Base-by-base conservation (phyloP, 2,888 invertebrate genomes). In the Parthenolecanium corni region DNA sequence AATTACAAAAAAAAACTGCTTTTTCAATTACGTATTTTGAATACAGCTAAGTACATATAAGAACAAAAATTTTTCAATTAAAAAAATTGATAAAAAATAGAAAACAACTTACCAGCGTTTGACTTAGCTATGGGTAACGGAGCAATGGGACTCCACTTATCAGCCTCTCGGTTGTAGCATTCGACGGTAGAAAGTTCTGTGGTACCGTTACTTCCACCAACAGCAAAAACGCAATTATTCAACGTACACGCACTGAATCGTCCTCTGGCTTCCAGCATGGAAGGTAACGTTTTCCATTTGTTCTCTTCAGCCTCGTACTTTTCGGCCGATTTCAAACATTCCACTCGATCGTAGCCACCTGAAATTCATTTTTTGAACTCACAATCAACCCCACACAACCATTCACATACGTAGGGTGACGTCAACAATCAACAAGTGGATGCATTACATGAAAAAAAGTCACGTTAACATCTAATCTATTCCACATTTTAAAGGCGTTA, bases 181-280 rank as follows among this genome's bases (percentile, higher is more conserved):
- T 87, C 86, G 2, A 82, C 82, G 0, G 82, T 83, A 68, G 82
- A 82, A 68, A 91, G 77, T 73, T 92, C 91, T 12, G 81, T 80
- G 66, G 84, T 83, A 0, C 91, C 92, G 75, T 90, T 88, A 69
- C 86, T 86, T 40, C 89, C 90, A 62, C 89, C 90, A 53, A 88
- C 78, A 40, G 84, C 87, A 74, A 82, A 88, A n/a, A 89, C 79
- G 67, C 78, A 77, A 67, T 79, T 82, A 52, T 78, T 77, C 12
- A 86, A 76, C 42, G 82, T 80, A 16, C 85, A 84, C 40, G 86
- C 82, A 69, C 86, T 84, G 75, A 89, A 87, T 25, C 91, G 78
- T 0, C 89, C 90, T 65, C 91, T 78, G 64, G 84, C 81, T 66
- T 82, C 80, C 62, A 78, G 79, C 89, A 91, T 87, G 66, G 80